Conservation (phyloP, 2,797 vertebrate species). For the Oreochromis mossambicus region DNA sequence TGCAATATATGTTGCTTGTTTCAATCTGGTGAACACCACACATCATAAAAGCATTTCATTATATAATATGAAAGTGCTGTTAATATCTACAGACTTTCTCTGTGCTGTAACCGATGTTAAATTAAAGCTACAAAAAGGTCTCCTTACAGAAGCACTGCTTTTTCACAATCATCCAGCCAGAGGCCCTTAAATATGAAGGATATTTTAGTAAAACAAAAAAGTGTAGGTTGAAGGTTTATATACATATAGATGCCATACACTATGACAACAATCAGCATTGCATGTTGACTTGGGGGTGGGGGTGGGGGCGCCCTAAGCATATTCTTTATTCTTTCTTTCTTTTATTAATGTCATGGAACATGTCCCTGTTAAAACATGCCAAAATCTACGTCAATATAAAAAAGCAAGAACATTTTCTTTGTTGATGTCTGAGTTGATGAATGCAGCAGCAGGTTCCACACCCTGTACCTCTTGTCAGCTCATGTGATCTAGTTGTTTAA, state of each 20-base stretch:
- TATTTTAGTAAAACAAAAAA: neutral
- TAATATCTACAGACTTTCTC: neutral
- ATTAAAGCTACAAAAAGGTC: neutral
- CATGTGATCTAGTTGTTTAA: neutral
- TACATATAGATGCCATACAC: neutral
- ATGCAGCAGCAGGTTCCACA: neutral
- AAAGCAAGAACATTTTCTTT: neutral
- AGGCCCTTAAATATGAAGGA: neutral
- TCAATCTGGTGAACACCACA: neutral
- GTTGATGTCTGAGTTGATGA: neutral
- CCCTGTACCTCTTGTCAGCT: neutral
- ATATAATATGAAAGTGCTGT: neutral
- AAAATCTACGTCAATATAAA: neutral
- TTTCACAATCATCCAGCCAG: neutral
- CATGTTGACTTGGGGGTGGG: neutral
- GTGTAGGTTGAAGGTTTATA: neutral
- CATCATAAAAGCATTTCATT: neutral
- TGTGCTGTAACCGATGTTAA: neutral
- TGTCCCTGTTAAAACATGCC: neutral
- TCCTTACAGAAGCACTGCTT: neutral
- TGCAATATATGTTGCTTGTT: constrained; percentile 4
- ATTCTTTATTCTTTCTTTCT: neutral
- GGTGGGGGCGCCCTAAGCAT: neutral
- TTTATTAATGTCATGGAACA: neutral
- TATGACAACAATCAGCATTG: neutral